Evolutionary conservation across 2,113 vertebrate species (phyloP).

Genomic region (Sorex fumeus): DNA sequence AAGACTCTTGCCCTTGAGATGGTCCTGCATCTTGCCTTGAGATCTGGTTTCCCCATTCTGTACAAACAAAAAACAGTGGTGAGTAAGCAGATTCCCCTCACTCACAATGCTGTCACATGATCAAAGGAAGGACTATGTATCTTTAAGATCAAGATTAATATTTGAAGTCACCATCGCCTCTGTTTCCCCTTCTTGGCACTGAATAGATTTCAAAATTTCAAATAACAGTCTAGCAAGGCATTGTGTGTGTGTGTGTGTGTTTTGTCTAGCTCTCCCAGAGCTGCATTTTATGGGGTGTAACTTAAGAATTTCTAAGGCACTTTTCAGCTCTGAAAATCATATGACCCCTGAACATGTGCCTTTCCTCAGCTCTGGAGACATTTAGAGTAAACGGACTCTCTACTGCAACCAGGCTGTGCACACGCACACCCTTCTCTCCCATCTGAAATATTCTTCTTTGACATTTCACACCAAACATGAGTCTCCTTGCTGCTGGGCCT

Average conservation of each 20-base stretch:
- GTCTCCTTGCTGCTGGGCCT: slow-evolving; percentile 22
- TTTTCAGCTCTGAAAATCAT: slow-evolving; percentile 73
- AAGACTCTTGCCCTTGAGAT: neutral
- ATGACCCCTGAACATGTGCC: slow-evolving; percentile 75
- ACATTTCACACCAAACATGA: slow-evolving; percentile 21
- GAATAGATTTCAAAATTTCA: slow-evolving; percentile 73
- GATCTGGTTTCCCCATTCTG: neutral
- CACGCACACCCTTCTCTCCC: slow-evolving; percentile 42
- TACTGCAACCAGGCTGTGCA: neutral
- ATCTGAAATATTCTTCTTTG: slow-evolving; percentile 46
- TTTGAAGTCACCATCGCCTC: slow-evolving; percentile 57
- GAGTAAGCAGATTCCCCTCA: slow-evolving; percentile 51
- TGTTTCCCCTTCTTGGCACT: neutral
- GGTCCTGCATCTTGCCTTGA: neutral
- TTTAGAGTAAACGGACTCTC: slow-evolving; percentile 62
- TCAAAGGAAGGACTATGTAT: slow-evolving; percentile 49
- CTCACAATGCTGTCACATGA: slow-evolving; percentile 60
- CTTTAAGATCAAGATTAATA: slow-evolving; percentile 65
- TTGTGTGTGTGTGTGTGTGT: neutral
- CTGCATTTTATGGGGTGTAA: slow-evolving; percentile 33
- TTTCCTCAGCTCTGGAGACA: slow-evolving; percentile 64
- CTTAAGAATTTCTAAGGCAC: slow-evolving; percentile 66
- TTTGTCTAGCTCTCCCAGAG: slow-evolving; percentile 37
- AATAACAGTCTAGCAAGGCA: slow-evolving; percentile 63
- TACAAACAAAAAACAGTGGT: neutral